Percentiles rank a stretch among this genome's conserved stretches.
These are phyloP conservation scores for Sarcophaga carnaria DNA, from an alignment of 2,888 invertebrate species.

Conservation along the genomic window DNA sequence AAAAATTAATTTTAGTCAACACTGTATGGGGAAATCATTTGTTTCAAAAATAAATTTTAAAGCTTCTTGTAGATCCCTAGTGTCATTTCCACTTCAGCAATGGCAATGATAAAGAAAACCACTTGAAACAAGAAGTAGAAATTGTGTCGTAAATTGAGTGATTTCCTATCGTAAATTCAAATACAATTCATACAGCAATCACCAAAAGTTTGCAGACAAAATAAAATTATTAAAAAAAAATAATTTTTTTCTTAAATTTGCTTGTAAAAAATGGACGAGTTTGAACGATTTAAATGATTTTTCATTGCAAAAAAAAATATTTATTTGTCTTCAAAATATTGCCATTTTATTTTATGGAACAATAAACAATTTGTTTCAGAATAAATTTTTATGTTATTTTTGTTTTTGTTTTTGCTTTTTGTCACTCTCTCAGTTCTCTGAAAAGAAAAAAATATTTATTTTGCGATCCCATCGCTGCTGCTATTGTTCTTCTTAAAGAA, in stretches of 20 bases:
- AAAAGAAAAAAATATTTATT: slow-evolving; percentile 19
- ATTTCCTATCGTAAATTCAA: slow-evolving; percentile 36
- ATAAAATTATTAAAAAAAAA: background rate
- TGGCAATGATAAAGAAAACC: background rate
- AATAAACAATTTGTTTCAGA: slow-evolving; percentile 47
- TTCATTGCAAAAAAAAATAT: no score
- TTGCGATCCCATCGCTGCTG: slow-evolving; percentile 2
- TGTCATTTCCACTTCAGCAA: background rate
- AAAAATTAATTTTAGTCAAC: no score
- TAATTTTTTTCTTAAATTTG: background rate
- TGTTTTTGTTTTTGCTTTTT: background rate
- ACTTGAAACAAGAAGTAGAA: slow-evolving; percentile 17
- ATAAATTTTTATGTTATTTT: slow-evolving; percentile 12
- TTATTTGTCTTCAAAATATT: no score
- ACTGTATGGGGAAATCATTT: no score
- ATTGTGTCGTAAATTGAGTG: slow-evolving; percentile 51
- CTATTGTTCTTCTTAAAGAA: slow-evolving; percentile 21
- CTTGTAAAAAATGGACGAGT: background rate
- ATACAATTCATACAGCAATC: background rate
- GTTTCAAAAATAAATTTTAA: no score
- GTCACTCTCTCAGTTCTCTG: background rate
- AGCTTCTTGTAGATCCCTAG: no score
- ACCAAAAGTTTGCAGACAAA: background rate
- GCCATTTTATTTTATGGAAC: slow-evolving; percentile 22
- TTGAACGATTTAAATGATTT: no score